Base-by-base conservation (phyloP, 2,888 invertebrate species). In the Brachylomia viminalis region DNA sequence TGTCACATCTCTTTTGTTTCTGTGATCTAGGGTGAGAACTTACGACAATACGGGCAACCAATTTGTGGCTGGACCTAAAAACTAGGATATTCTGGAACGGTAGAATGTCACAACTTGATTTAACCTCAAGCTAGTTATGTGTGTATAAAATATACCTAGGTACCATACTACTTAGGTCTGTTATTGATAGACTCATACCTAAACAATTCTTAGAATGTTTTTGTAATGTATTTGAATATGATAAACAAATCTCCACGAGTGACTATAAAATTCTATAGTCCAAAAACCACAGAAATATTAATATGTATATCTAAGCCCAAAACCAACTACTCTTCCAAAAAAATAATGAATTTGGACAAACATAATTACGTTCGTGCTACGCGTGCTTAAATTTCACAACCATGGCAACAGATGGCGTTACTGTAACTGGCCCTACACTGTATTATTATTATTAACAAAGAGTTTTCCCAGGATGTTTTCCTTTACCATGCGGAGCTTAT, bases 331-430 rank as follows among this genome's bases (percentile, higher is more conserved):
- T 38, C 38, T 38, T 38, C 38, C 38, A 38, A 38, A 38, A 38
- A 0, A 38, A 38, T 38, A 38, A 38, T 38, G 5, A 38, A 4
- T 38, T 38, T 42, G 27, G 15, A 27, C 45, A 30, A 56, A 65
- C 38, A 52, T 45, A 65, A 76, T 47, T 27, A 82, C 47, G 54
- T 59, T 59, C 33, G 54, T 27, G 33, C 49, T 38, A 23, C 42
- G 56, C 45, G 47, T 49, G 56, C 83, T 83, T 58, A 38, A 52
- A 83, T 67, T 81, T 79, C 68, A 79, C 64, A 71, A 64, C 42
- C 7, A 42, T 62, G 69, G 49, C 69, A 83, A 85, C 86, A 85
- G 83, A 86, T 85, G 86, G 86, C 84, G 73, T 13, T 47, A 77
- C 61, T 49, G 38, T 82, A 65, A 56, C 49, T 65, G 69, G 68